Evolutionary conservation across 2,888 invertebrate species (phyloP), one percentile per base, ranked within the genome.

Genomic region (Dysmachus trigonus): DNA sequence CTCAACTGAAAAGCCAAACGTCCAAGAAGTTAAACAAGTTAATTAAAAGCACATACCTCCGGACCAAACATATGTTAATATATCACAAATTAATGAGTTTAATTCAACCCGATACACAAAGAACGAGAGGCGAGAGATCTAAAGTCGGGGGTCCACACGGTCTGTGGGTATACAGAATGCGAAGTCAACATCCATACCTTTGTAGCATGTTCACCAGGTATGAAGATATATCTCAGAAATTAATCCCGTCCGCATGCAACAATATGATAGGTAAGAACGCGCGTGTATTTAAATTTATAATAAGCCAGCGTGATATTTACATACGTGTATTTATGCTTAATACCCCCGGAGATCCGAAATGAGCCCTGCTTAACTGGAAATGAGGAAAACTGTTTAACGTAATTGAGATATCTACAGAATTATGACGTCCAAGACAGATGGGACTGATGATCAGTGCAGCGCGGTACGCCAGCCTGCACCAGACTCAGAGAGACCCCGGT

Each of bases 231-330:
- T 85, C 85, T 85, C 35, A 30, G 38, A 85, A 85, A 85, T 85
- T 77, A 85, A 85, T 85, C 85, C 51, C 33, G 33, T 85, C 62
- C 35, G 30, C 85, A 85, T 85, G 76, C 62, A 85, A 27, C 38
- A 77, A 22, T 31, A 22, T 62, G 51, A 77, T 62, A 77, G 76
- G 30, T 85, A 74, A 41, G 83, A 86, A 86, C 84, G 62, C 82
- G 79, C 86, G 81, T 86, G 86, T 87, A 82, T 87, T 86, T 83
- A 86, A 87, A 87, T 87, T 87, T 87, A 87, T 87, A 87, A 87
- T 87, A 87, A 87, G 86, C 76, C 87, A 87, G 87, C 87, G 83
- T 87, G 86, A 87, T 87, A 87, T 87, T 87, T 87, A 87, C 87
- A 87, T 86, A 85, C 76, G 74, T 85, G 85, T 85, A 85, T 85